Conservation (phyloP, 2,888 invertebrate genomes). For the Drosophila fungiperda region DNA sequence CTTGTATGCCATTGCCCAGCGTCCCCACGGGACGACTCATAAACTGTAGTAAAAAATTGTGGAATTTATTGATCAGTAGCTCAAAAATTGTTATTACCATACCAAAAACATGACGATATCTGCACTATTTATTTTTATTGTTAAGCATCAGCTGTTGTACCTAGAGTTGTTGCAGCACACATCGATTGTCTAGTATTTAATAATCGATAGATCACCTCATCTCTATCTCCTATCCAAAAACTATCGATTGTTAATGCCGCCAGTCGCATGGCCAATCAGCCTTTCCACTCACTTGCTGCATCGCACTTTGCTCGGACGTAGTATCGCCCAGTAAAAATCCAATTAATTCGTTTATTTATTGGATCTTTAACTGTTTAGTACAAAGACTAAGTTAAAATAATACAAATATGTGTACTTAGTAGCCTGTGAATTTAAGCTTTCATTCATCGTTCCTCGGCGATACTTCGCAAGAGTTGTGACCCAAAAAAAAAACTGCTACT, state of each 20-base stretch:
- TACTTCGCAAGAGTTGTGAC: conserved; percentile 31
- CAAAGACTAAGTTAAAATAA: conserved; percentile 66
- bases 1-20: conserved; percentile 62
- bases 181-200: conserved; percentile 10
- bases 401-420: conserved; percentile 53
- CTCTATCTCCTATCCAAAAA: conserved; percentile 10
- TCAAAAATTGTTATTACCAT: conserved; percentile 3
- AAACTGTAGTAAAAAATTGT: conserved; percentile 61
- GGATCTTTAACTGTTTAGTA: conserved; percentile 48
- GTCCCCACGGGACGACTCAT: conserved; percentile 80
- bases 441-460: conserved; percentile 63
- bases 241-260: conserved; percentile 26
- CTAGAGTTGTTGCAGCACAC: not conserved
- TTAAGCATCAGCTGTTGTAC: conserved; percentile 38
- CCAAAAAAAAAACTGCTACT: conserved; percentile 39
- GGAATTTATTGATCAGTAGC: not conserved
- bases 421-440: conserved; percentile 54
- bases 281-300: conserved; percentile 38
- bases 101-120: conserved; percentile 65
- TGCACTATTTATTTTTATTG: conserved; percentile 21
- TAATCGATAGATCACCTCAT: conserved; percentile 5
- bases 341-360: conserved; percentile 32
- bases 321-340: conserved; percentile 72
- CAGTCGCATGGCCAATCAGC: conserved; percentile 28
- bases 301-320: conserved; percentile 69